These are phyloP conservation scores for Belgica antarctica DNA, from an alignment of 2,888 invertebrate genomes.

Conservation along the genomic window DNA sequence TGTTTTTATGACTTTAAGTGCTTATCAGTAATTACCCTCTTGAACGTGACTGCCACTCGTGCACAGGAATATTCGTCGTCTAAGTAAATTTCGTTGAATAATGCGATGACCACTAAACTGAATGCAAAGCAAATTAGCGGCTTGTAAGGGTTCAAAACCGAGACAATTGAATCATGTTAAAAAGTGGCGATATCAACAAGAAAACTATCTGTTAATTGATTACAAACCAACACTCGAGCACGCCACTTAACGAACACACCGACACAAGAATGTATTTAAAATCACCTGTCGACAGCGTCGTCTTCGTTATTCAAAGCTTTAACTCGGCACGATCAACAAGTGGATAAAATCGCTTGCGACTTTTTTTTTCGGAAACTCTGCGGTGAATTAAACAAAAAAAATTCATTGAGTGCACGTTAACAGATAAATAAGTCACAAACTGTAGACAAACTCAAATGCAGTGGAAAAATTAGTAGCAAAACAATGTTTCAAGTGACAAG, in stretches of 20 bases:
- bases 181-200: background rate
- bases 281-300: constrained; percentile 27
- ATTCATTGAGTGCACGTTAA: too few relatives aligned
- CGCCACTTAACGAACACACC: constrained; percentile 1
- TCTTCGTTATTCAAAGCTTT: constrained; percentile 12
- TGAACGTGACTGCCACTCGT: constrained; percentile 36
- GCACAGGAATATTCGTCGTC: background rate
- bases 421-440: too few relatives aligned
- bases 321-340: constrained; percentile 16
- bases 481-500: too few relatives aligned
- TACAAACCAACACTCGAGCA: background rate
- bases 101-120: too few relatives aligned
- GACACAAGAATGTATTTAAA: constrained; percentile 34
- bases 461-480: too few relatives aligned
- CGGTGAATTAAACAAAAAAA: too few relatives aligned
- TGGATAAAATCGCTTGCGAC: constrained; percentile 5
- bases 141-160: too few relatives aligned
- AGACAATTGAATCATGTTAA: too few relatives aligned
- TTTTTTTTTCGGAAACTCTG: too few relatives aligned
- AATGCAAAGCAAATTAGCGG: too few relatives aligned
- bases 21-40: constrained; percentile 29
- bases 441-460: too few relatives aligned
- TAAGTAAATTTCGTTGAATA: background rate
- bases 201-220: background rate
- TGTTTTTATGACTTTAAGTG: background rate